phyloP scores from a whole-genome alignment of 2,888 invertebrate species.

The Xestobium rufovillosum region DNA sequence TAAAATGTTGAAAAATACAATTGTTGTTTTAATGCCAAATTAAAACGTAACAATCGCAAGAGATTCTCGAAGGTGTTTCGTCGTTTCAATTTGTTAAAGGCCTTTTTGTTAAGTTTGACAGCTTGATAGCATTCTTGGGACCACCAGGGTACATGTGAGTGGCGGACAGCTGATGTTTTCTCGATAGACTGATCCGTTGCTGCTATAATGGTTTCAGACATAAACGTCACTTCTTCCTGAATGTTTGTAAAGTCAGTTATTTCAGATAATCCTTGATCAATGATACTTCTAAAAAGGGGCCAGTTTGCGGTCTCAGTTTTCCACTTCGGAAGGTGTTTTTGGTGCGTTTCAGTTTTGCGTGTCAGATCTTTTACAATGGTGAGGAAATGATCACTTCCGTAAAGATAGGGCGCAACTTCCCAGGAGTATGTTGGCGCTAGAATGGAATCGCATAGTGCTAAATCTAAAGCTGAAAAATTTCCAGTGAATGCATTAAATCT shows the following conservation, averaged over 20 bases:
- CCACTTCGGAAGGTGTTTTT: slow-evolving; percentile 11
- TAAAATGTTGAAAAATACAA: too few relatives aligned
- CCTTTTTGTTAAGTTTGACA: slow-evolving; percentile 17
- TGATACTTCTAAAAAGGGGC: slow-evolving; percentile 1
- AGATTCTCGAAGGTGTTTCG: slow-evolving; percentile 16
- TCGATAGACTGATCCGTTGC: slow-evolving; percentile 8
- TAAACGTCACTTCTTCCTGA: background rate
- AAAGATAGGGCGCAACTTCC: slow-evolving; percentile 7
- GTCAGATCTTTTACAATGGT: slow-evolving; percentile 6
- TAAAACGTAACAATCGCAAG: too few relatives aligned
- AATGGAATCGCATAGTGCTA: slow-evolving; percentile 4
- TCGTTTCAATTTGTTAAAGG: slow-evolving; percentile 16
- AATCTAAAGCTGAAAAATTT: slow-evolving; percentile 9
- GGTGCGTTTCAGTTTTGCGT: background rate
- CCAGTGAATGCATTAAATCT: slow-evolving; percentile 10
- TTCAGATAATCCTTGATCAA: too few relatives aligned
- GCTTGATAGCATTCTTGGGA: slow-evolving; percentile 18
- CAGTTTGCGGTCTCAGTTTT: slow-evolving; percentile 10
- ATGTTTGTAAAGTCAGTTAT: slow-evolving; percentile 4
- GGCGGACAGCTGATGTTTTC: slow-evolving; percentile 4
- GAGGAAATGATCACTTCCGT: slow-evolving; percentile 11
- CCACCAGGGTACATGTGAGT: slow-evolving; percentile 19
- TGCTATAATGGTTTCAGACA: background rate
- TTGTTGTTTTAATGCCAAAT: too few relatives aligned
- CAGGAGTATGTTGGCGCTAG: slow-evolving; percentile 1